Conservation (phyloP, 2,113 vertebrate species). For the Cryptoleucopteryx plumbea region DNA sequence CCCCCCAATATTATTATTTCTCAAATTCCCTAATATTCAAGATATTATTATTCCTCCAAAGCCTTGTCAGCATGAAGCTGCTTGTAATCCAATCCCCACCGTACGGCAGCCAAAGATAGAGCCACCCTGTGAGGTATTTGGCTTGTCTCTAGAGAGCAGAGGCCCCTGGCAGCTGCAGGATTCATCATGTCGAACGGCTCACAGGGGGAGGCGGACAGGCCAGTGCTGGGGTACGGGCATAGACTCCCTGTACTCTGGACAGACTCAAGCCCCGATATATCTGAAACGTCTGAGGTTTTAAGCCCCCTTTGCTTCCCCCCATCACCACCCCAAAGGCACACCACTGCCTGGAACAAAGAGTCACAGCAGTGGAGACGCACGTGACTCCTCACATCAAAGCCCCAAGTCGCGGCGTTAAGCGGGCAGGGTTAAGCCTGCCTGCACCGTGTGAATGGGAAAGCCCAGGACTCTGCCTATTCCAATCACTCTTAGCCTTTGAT, state of each 20-base stretch:
- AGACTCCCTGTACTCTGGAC: not conserved
- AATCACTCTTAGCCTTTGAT: slow-evolving; percentile 40
- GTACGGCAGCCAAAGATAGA: not conserved
- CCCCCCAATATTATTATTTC: slow-evolving; percentile 27
- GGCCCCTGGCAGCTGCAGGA: not conserved
- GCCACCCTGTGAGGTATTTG: not conserved
- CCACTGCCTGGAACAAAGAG: not conserved
- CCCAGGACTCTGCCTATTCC: not conserved
- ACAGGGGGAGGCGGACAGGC: not conserved
- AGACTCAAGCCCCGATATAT: not conserved
- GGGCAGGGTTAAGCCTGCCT: not conserved
- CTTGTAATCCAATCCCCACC: slow-evolving; percentile 45
- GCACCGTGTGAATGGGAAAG: not conserved
- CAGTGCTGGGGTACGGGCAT: fast-evolving
- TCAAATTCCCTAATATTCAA: slow-evolving; percentile 48
- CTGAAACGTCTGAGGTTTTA: not conserved
- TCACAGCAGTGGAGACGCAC: fast-evolving
- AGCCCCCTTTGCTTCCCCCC: not conserved
- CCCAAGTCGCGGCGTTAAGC: fast-evolving
- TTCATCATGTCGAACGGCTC: not conserved
- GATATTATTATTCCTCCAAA: slow-evolving; percentile 49
- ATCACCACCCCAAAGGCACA: not conserved
- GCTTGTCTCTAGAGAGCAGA: not conserved
- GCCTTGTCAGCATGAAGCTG: slow-evolving; percentile 32
- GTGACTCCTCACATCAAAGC: not conserved